Base-by-base conservation (phyloP, 2,113 vertebrate genomes). In the Edolisoma coerulescens region DNA sequence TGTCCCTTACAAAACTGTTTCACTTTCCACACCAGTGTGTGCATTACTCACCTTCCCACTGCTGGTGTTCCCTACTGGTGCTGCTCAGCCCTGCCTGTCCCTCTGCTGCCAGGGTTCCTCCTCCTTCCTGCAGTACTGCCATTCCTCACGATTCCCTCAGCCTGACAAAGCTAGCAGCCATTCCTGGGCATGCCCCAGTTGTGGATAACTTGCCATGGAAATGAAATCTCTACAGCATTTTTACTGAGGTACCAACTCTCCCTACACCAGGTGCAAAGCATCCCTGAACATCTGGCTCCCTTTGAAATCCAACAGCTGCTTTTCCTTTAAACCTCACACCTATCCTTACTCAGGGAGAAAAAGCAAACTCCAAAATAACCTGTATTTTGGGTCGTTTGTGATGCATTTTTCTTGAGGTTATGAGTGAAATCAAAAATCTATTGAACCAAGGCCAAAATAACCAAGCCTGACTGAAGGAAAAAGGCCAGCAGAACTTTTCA, bases 61-160 rank as follows among this genome's bases (percentile, higher is more conserved):
- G 0, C 16, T 39, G 3, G 0, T 59, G 44, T 4, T 45, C 56
- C 45, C 44, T 44, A 1, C 16, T 16, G 37, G 23, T 47, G n/a
- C 50, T 75, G 50, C 76, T 50, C n/a, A 53, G 39, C 65, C 33
- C 45, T 83, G 56, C 26, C 50, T 37, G 47, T 33, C 10, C 1
- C 45, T 49, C 65, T 50, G 54, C 60, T 64, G 37, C 60, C 26
- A 75, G 56, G 3, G 23, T 61, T 79, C 32, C 33, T 56, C 20
- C 20, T 64, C 33, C 44, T 78, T 65, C 42, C 77, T 80, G 52
- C n/a, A 45, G 13, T 4, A 1, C 35, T 41, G 4, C 7, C 26
- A 14, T 33, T 70, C 3, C 1, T 45, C 60, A 30, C 1, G 0
- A 35, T 24, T 57, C 47, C n/a, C 49, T 50, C 44, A 44, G 32